These are phyloP conservation scores for Cyphomyrus plagiostoma DNA, from an alignment of 2,113 vertebrate genomes.

Conservation along the genomic window DNA sequence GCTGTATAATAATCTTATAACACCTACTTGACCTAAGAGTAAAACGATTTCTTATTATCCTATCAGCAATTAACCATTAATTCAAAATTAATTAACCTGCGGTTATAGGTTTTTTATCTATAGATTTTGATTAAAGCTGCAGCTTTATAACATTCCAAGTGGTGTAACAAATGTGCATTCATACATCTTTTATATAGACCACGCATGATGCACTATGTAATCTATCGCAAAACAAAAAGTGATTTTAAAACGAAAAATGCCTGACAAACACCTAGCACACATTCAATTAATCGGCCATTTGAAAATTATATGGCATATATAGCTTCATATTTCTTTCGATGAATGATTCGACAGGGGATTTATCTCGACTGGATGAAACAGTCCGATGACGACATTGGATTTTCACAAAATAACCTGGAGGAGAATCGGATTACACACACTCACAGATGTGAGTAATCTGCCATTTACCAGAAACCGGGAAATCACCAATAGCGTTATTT, in stretches of 20 bases:
- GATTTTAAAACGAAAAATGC: not conserved
- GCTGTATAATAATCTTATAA: not conserved
- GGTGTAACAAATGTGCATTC: not conserved
- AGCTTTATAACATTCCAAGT: not conserved
- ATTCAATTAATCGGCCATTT: not conserved
- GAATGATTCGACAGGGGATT: constrained; percentile 41
- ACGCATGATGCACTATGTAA: not conserved
- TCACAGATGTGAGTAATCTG: constrained; percentile 64
- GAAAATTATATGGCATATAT: not conserved
- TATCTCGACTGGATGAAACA: constrained; percentile 43
- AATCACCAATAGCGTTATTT: constrained; percentile 40
- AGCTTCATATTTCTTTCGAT: constrained; percentile 13
- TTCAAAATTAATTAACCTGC: not conserved
- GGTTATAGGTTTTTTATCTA: not conserved
- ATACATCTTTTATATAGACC: not conserved
- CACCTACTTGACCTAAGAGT: not conserved
- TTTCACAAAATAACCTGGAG: constrained; percentile 61
- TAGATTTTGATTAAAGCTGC: not conserved
- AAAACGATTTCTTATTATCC: not conserved
- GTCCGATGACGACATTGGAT: constrained; percentile 59
- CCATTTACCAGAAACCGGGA: constrained; percentile 52
- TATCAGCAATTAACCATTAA: not conserved
- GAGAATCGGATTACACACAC: constrained; percentile 62
- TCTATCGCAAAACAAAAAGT: not conserved
- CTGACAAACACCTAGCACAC: not conserved